A percentile compares a stretch with the other conserved stretches of the same genome.
phyloP scores from a whole-genome alignment of 2,888 invertebrate species.

The Poecilobothrus nobilitatus region DNA sequence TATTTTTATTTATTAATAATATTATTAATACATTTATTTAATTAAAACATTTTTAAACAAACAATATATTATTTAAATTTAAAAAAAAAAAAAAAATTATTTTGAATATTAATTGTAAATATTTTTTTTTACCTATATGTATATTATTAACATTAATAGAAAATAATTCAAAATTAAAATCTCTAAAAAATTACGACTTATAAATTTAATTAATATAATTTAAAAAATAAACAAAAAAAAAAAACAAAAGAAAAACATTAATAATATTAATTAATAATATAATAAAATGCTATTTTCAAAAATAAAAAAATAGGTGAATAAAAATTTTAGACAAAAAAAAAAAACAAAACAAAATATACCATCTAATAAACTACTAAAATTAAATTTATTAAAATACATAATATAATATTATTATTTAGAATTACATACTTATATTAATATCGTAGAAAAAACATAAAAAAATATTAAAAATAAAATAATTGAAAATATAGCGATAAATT shows the following conservation, averaged over 20 bases:
- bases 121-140: background rate
- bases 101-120: background rate
- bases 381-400: background rate
- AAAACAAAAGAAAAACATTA: background rate
- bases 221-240: background rate
- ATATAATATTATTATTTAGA: constrained; percentile 7
- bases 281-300: too few relatives aligned
- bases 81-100: too few relatives aligned
- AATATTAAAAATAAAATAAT: background rate
- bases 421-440: constrained; percentile 12
- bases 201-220: constrained; percentile 7
- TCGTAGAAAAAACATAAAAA: background rate
- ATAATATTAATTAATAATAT: too few relatives aligned
- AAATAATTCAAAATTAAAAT: constrained; percentile 7
- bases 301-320: background rate
- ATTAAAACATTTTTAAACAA: too few relatives aligned
- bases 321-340: background rate
- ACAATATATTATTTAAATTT: too few relatives aligned
- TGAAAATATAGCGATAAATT: constrained; percentile 11
- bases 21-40: too few relatives aligned
- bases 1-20: too few relatives aligned
- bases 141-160: background rate
- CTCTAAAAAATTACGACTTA: constrained; percentile 17
- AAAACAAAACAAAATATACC: background rate
- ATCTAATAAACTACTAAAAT: background rate